These are phyloP conservation scores for Uropetala carovei DNA, from an alignment of 2,888 invertebrate species.

Conservation along the genomic window DNA sequence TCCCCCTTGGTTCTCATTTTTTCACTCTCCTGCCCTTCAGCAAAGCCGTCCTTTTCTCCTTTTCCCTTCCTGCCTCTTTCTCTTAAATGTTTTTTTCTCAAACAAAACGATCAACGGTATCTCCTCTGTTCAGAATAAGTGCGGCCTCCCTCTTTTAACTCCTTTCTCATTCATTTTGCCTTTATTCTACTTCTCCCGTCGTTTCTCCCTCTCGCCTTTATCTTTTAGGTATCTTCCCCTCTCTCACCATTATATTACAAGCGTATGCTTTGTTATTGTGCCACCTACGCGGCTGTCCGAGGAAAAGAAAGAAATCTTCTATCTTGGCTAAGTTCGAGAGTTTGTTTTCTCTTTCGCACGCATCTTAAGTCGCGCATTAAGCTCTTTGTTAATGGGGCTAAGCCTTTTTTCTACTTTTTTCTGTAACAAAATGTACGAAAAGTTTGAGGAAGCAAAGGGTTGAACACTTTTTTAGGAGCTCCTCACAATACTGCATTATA, in stretches of 20 bases:
- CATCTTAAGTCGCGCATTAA: no score
- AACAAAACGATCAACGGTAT: conserved; percentile 3
- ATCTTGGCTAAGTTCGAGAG: no score
- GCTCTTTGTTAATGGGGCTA: no score
- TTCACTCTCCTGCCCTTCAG: neutral
- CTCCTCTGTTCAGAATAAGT: neutral
- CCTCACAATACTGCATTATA: no score
- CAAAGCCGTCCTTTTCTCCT: neutral
- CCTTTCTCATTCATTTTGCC: neutral
- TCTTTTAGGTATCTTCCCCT: neutral
- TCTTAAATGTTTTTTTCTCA: neutral
- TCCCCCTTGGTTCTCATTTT: neutral
- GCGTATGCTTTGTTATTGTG: no score
- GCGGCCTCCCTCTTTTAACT: neutral
- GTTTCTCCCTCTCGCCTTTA: neutral
- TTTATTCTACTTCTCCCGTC: neutral
- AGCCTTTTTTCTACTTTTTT: no score
- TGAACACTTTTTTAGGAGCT: no score
- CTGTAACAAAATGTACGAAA: no score
- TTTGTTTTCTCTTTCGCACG: no score
- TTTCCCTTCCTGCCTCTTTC: neutral
- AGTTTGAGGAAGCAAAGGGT: no score
- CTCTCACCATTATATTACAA: neutral
- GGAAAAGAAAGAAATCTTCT: no score
- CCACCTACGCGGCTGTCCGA: no score